Evolutionary conservation across 2,888 invertebrate species (phyloP), one percentile per base, ranked within the genome.

Genomic region (Heliconius ismenius): DNA sequence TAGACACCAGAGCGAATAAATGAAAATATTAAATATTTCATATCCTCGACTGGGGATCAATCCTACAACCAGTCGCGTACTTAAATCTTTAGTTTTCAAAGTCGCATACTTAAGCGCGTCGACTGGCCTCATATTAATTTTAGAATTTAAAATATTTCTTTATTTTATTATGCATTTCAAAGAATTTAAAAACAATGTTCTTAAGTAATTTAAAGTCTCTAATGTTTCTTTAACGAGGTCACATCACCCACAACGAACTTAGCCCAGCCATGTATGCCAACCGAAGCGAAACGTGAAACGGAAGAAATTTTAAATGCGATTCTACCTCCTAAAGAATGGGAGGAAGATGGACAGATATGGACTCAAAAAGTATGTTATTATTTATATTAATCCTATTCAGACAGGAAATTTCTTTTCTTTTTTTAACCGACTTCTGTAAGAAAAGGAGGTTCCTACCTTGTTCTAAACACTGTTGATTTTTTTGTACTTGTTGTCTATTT

Each of bases 301-400:
- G 98, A 98, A 88, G 98, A 99, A 90, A 98, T 99, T 83, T 92
- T 99, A 2, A 98, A 99, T 91, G 97, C 97, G 24, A 98, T 99
- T 85, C 92, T 99, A 80, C 98, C 99, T 10, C 98, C 99, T 3
- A 97, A 97, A 87, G 98, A 98, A 94, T 99, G 98, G 98, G 98
- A 98, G 87, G 98, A 98, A 88, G 97, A 98, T 83, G 98, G 98
- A 1, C 98, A 98, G 90, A 94, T 97, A 86, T 98, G 98, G 98
- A 96, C 96, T 49, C 98, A 98, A 91, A 96, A 96, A 88, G 97
- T 96, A 83, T 77, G 60, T 21, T 69, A 63, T 15, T 36, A 65
- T 36, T 65, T 13, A n/a, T 39, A 13, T 65, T 24, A 62, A 15
- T 39, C 13, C 39, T 65, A 13, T 65, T n/a, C 18, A 15, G 26